Percentiles rank a stretch among this genome's conserved stretches.
These are phyloP conservation scores for Triplophysa yarkandensis DNA, from an alignment of 2,797 vertebrate species.

Conservation along the genomic window DNA sequence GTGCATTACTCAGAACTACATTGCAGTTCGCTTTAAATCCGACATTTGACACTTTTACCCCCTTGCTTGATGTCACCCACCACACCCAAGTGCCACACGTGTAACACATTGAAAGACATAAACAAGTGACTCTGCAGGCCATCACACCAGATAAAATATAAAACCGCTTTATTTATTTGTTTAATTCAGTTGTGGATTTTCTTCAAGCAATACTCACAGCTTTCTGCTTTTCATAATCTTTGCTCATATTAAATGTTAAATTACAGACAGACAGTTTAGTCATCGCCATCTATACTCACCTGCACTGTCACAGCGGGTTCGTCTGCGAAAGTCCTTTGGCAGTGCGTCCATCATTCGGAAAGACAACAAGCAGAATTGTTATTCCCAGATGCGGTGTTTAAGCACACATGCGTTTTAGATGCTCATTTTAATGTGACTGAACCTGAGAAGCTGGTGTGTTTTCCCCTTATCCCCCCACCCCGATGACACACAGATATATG, in stretches of 20 bases:
- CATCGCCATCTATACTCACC: constrained; percentile 63
- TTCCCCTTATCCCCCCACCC: constrained; percentile 32
- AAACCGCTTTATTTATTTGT: background rate
- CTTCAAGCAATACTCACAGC: background rate
- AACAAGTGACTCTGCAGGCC: background rate
- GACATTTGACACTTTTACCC: background rate
- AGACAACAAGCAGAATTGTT: constrained; percentile 21
- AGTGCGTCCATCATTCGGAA: constrained; percentile 63
- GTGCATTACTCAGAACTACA: background rate
- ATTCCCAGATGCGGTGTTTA: constrained; percentile 4
- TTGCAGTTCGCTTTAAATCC: background rate
- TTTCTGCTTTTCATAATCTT: background rate
- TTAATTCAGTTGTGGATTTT: background rate
- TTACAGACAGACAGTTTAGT: background rate
- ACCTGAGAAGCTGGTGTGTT: constrained; percentile 48
- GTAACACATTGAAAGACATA: background rate
- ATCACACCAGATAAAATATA: background rate
- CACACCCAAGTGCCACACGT: background rate
- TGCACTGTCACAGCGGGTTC: constrained; percentile 69
- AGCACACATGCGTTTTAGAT: constrained; percentile 32
- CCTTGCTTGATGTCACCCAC: background rate
- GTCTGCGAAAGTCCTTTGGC: constrained; percentile 59
- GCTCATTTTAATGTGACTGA: constrained; percentile 66
- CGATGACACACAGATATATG: constrained; percentile 67
- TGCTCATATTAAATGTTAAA: background rate